A percentile compares a stretch with the other conserved stretches of the same genome.
Conservation (phyloP, 2,888 invertebrate genomes). For the Ochropacha duplaris region DNA sequence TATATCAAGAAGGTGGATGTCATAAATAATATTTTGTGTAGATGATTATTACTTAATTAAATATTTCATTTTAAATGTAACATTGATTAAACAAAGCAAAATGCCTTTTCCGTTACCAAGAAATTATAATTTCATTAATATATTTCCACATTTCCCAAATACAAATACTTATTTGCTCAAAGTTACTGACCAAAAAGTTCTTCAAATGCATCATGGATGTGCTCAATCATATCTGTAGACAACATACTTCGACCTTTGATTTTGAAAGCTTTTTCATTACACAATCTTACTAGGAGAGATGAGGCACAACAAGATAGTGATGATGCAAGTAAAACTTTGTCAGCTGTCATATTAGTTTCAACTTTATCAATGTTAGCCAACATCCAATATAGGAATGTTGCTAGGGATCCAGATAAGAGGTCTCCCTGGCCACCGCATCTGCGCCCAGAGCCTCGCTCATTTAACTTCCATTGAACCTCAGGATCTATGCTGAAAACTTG, state of each 20-base stretch:
- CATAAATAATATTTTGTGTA: too few species aligned
- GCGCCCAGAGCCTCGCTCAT: constrained; percentile 91
- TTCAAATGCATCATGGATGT: constrained; percentile 89
- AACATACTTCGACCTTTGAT: constrained; percentile 92
- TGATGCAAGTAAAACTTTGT: constrained; percentile 77
- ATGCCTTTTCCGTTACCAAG: too few species aligned
- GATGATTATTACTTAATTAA: too few species aligned
- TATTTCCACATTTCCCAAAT: neutral
- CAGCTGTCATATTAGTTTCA: constrained; percentile 29
- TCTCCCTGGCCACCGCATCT: constrained; percentile 99
- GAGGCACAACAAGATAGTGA: constrained; percentile 92
- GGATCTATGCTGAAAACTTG: constrained; percentile 83
- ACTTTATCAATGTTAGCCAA: constrained; percentile 54
- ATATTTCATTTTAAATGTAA: too few species aligned
- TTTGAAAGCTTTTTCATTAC: constrained; percentile 91
- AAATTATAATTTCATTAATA: neutral
- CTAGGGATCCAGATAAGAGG: constrained; percentile 92
- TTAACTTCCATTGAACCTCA: constrained; percentile 77
- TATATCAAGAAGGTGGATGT: too few species aligned
- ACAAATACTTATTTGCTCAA: neutral
- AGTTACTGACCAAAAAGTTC: constrained; percentile 59
- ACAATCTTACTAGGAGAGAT: constrained; percentile 89
- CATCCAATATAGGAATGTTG: constrained; percentile 93
- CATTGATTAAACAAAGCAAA: too few species aligned
- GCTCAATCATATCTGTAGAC: constrained; percentile 93